These are phyloP conservation scores for Meandrina meandrites DNA, from an alignment of 92 coral and sea anemone genomes.

Conservation along the genomic window DNA sequence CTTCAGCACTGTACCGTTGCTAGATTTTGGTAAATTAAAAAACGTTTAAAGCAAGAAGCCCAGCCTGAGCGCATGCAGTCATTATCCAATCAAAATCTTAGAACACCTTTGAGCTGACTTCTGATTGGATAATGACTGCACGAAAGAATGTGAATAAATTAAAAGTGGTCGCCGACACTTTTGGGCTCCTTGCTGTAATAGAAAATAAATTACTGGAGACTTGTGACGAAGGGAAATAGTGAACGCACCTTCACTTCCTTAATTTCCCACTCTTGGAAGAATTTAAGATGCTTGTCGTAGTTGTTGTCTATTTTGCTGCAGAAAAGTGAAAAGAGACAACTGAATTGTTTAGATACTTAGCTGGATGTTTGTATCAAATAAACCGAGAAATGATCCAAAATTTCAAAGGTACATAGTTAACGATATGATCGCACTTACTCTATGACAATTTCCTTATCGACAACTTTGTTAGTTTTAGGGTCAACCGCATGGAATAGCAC, in stretches of 20 bases:
- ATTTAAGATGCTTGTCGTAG: constrained; percentile 55
- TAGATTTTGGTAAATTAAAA: no score
- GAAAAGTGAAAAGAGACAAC: not conserved
- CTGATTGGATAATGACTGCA: no score
- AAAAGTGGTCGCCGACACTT: no score
- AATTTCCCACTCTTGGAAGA: constrained; percentile 83
- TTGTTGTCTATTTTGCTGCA: constrained; percentile 72
- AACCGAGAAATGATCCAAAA: not conserved
- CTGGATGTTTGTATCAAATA: not conserved
- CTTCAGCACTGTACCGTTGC: no score
- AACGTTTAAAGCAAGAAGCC: no score
- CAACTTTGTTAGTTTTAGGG: constrained; percentile 83
- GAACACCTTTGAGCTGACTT: no score
- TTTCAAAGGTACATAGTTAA: not conserved
- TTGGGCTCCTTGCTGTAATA: no score
- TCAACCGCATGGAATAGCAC: constrained; percentile 91
- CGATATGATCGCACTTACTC: constrained; percentile 42
- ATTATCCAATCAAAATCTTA: no score
- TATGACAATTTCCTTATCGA: constrained; percentile 76
- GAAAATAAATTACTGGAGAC: no score
- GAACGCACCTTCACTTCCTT: constrained; percentile 77
- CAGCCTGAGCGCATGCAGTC: no score
- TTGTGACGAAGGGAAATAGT: not conserved
- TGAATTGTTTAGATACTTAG: not conserved
- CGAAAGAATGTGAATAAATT: no score